Conservation (phyloP, 64 coral and sea anemone genomes). For the Montipora capricornis region DNA sequence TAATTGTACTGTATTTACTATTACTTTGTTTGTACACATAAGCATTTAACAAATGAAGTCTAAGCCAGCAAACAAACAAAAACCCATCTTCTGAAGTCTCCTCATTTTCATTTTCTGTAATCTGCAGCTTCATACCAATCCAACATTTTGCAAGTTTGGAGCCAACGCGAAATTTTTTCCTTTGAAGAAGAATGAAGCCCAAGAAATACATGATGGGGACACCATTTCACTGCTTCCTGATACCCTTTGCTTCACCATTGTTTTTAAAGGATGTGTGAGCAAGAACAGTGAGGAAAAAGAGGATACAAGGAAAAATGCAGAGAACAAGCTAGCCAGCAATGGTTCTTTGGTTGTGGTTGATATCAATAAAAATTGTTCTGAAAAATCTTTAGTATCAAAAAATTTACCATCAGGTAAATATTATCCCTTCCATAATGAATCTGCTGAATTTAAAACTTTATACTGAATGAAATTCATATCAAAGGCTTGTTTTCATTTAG, state of each 20-base stretch:
- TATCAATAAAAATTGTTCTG: neutral
- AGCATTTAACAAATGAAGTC: no score
- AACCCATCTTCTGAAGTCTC: no score
- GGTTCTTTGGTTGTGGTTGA: neutral
- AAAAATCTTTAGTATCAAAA: neutral
- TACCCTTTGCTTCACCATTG: slow-evolving; percentile 12
- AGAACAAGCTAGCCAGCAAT: neutral
- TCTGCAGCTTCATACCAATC: slow-evolving; percentile 59
- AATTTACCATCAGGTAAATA: neutral
- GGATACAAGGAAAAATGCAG: neutral
- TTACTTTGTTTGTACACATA: no score
- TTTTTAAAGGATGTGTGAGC: neutral
- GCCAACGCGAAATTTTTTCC: slow-evolving; percentile 13
- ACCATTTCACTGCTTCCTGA: slow-evolving; percentile 56
- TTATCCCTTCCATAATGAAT: neutral
- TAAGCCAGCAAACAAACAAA: neutral
- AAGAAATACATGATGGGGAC: slow-evolving; percentile 26
- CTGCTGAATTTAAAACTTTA: no score
- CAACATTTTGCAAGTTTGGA: slow-evolving; percentile 65
- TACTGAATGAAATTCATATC: no score
- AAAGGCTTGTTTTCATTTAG: no score
- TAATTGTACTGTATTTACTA: no score
- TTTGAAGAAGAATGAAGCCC: slow-evolving; percentile 58
- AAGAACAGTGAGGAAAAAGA: neutral
- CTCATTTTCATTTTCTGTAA: neutral